Base-by-base conservation (phyloP, 2,797 vertebrate genomes). In the Pipistrellus nathusii region DNA sequence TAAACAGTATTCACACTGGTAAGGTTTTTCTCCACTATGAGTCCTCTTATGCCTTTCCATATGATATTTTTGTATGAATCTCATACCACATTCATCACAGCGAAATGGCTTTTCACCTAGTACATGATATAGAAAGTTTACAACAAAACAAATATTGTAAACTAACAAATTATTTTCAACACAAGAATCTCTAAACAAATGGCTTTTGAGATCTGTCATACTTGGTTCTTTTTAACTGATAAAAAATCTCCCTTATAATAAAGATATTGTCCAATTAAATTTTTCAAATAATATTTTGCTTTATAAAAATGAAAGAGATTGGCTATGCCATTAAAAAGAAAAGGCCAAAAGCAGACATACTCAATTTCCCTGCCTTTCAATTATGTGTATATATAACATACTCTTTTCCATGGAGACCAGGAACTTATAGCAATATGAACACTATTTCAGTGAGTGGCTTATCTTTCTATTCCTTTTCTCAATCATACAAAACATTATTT, bases 1-100 rank as follows among this genome's bases (percentile, higher is more conserved):
- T 97, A 99, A 99, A 98, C 99, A 99, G 98, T 99, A 99, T 98
- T 99, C 99, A 98, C 99, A 99, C 92, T 99, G 99, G 97, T 99
- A 99, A 77, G 99, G 99, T 97, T 99, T 99, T 97, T 99, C 99
- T 96, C 99, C 99, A 95, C 99, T 99, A 95, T 99, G 99, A 85
- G 99, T 99, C 97, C 99, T 99, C 98, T 99, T 99, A 98, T 99
- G 99, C 98, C 99, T 99, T 98, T 99, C 99, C 99, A 99, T 99
- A 97, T 99, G 99, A 96, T 99, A 99, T 97, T 99, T 99, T 98
- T 99, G 99, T 98, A 99, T 99, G 98, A 99, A 99, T 97, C 99
- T 99, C 99, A 99, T 99, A 95, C 99, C 99, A 98, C 99, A 99
- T 96, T 99, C 99, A 96, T 99, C 99, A 97, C 99, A 99, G 97